Evolutionary conservation across 2,888 invertebrate genomes (phyloP), one percentile per base, ranked within the genome.

Genomic region (Xestobium rufovillosum): DNA sequence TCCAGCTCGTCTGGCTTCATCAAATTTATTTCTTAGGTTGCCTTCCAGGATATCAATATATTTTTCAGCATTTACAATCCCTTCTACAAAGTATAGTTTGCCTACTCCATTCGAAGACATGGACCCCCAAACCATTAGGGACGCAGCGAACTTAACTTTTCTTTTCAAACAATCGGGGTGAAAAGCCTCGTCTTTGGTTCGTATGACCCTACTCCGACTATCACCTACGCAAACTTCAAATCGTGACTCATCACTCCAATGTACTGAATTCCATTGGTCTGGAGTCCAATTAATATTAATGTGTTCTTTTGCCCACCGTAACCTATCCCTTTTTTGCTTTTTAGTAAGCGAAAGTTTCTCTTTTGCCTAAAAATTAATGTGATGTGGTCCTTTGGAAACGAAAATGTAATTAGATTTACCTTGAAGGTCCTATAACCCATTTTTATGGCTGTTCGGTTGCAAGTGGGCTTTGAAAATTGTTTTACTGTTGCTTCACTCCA

Each of bases 161-260:
- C 14, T 36, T 16, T 33, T 33, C n/a, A 42, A 12, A 32, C 37
- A 39, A 28, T 43, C 36, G 17, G 3, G 12, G 19, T 41, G 41
- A 34, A 32, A 45, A 12, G 14, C 38, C 36, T 45, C 38, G 8
- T 26, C 25, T 38, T 32, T 36, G 11, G 13, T 37, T 33, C 38
- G 31, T 26, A 42, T 43, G 14, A 45, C 41, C 9, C 33, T 25
- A 15, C 36, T 42, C 14, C 43, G 33, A 34, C 12, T 14, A 14
- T 41, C 40, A 12, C 38, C 41, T 14, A 43, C 38, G 23, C 41
- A 43, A 23, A 45, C 36, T 38, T 43, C 43, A 41, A 45, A 41
- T 15, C 27, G 4, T 14, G 37, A 30, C 27, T 44, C 40, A 12
- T 41, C 42, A 39, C 37, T 33, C 44, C 42, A 42, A 10, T 17